Conservation (phyloP, 2,888 invertebrate species). For the Melanchra persicariae region DNA sequence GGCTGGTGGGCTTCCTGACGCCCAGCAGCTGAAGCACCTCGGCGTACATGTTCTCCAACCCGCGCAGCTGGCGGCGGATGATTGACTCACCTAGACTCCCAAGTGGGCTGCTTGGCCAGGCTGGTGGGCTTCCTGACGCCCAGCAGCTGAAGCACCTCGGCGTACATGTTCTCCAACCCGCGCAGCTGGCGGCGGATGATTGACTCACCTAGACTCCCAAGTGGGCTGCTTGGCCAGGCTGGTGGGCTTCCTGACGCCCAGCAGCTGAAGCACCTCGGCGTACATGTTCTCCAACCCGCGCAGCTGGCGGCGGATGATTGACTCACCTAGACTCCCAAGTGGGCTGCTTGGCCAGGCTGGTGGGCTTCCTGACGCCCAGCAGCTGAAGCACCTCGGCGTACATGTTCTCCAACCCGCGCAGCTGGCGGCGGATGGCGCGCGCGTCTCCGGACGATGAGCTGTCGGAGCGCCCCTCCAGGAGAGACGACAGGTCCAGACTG, state of each 20-base stretch:
- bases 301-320: background rate
- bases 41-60: no score
- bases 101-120: slow-evolving; percentile 74
- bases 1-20: no score
- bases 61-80: no score
- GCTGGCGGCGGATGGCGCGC: slow-evolving; percentile 94
- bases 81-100: slow-evolving; percentile 69
- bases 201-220: slow-evolving; percentile 75
- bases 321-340: slow-evolving; percentile 78
- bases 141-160: slow-evolving; percentile 92
- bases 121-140: slow-evolving; percentile 80
- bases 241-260: no score
- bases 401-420: slow-evolving; percentile 96
- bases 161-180: slow-evolving; percentile 96
- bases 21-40: no score
- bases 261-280: no score
- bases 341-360: slow-evolving; percentile 75
- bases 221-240: no score
- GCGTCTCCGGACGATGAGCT: slow-evolving; percentile 94
- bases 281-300: background rate
- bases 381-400: slow-evolving; percentile 94
- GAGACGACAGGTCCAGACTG: slow-evolving; percentile 94
- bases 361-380: slow-evolving; percentile 82
- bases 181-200: slow-evolving; percentile 75
- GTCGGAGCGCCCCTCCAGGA: slow-evolving; percentile 94